Evolutionary conservation across 2,888 invertebrate species (phyloP).

Genomic region (Eilema griseolum): DNA sequence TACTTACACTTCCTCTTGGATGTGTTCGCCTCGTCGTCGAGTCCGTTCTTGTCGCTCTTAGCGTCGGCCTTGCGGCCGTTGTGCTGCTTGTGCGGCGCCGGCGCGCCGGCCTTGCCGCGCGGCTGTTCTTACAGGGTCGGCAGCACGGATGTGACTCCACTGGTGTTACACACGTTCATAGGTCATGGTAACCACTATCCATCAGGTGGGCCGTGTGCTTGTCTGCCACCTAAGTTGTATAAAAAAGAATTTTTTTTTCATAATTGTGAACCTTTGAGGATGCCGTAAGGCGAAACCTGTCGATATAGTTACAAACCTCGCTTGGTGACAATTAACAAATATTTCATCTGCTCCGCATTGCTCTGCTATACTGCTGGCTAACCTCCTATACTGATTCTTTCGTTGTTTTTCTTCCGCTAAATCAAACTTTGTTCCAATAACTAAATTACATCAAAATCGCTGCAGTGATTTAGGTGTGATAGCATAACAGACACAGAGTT

Average conservation of each 20-base stretch:
- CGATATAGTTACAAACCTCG: constrained; percentile 71
- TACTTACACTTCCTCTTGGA: constrained; percentile 79
- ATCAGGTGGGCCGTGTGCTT: too few species aligned
- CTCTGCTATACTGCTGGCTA: constrained; percentile 91
- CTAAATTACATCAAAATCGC: too few species aligned
- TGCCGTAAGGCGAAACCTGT: too few species aligned
- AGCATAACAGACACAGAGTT: too few species aligned
- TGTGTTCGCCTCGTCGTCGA: constrained; percentile 66
- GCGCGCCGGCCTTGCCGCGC: constrained; percentile 59
- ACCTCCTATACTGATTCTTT: constrained; percentile 85
- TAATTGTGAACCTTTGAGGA: too few species aligned
- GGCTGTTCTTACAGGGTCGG: too few species aligned
- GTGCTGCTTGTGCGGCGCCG: constrained; percentile 57
- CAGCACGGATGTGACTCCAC: too few species aligned
- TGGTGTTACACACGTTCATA: too few species aligned
- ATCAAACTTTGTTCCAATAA: constrained; percentile 97
- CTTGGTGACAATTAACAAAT: constrained; percentile 91
- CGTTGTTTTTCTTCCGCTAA: constrained; percentile 92
- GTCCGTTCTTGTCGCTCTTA: constrained; percentile 43
- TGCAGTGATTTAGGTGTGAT: too few species aligned
- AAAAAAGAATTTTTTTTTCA: too few species aligned
- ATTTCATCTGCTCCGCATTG: constrained; percentile 98
- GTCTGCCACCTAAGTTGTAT: too few species aligned
- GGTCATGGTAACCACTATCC: too few species aligned
- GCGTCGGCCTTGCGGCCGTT: constrained; percentile 60